These are phyloP conservation scores for Osmerus eperlanus DNA, from an alignment of 2,113 vertebrate species.

Conservation along the genomic window DNA sequence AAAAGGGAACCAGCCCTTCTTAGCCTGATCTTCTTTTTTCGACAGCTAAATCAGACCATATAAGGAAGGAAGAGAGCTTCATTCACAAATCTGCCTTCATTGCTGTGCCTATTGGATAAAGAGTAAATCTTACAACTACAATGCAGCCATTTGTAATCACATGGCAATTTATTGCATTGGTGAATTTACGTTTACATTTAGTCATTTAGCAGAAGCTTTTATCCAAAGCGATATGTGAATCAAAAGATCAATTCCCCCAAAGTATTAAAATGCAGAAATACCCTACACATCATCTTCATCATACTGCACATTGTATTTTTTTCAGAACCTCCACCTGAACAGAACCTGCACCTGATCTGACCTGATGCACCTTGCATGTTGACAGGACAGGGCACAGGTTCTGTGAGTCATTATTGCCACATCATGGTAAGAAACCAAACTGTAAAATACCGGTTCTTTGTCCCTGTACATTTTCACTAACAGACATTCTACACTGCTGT, in stretches of 20 bases:
- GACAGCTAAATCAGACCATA: slow-evolving; percentile 43
- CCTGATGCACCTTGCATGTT: too few relatives aligned
- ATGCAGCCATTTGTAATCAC: background rate
- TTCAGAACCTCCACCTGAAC: too few relatives aligned
- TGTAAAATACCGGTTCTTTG: background rate
- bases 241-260: too few relatives aligned
- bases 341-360: too few relatives aligned
- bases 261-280: too few relatives aligned
- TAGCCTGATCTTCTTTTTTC: slow-evolving; percentile 35
- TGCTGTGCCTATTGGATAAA: background rate
- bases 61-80: slow-evolving; percentile 56
- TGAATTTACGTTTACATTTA: too few relatives aligned
- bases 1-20: slow-evolving; percentile 34
- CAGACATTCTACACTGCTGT: background rate
- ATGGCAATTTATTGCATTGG: too few relatives aligned
- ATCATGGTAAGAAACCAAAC: background rate
- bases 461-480: background rate
- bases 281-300: too few relatives aligned
- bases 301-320: too few relatives aligned
- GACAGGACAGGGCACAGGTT: too few relatives aligned
- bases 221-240: too few relatives aligned
- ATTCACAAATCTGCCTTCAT: slow-evolving; percentile 54
- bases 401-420: background rate
- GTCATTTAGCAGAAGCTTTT: too few relatives aligned
- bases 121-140: background rate